Percentiles rank a stretch among this genome's conserved stretches.
phyloP scores from a whole-genome alignment of 2,888 invertebrate genomes.

The Monoplex corrugatus region DNA sequence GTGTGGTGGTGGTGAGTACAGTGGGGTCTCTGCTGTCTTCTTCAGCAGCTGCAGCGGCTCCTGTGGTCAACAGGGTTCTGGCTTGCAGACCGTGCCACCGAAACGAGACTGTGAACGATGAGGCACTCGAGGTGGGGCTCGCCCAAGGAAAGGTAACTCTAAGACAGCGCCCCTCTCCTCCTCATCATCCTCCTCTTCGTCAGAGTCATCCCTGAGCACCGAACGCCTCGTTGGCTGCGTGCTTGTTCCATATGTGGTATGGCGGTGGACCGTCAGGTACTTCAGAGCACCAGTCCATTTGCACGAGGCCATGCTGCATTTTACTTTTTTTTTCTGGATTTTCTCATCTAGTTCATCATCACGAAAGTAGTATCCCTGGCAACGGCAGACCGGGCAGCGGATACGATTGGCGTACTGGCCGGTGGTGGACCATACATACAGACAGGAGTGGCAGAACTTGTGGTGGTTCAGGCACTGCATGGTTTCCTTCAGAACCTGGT shows the following conservation, averaged over 20 bases:
- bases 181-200: constrained; percentile 34
- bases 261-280: constrained; percentile 64
- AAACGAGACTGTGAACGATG: constrained; percentile 47
- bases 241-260: constrained; percentile 59
- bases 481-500: constrained; percentile 76
- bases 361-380: constrained; percentile 69
- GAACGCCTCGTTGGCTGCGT: neutral
- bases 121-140: constrained; percentile 54
- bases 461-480: constrained; percentile 78
- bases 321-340: constrained; percentile 70
- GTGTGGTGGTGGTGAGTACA: neutral
- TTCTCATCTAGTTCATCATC: constrained; percentile 68
- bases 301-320: constrained; percentile 74
- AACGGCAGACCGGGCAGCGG: constrained; percentile 79
- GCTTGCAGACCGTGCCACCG: constrained; percentile 56
- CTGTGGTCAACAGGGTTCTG: constrained; percentile 21
- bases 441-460: constrained; percentile 78
- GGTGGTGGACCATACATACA: constrained; percentile 79
- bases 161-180: neutral
- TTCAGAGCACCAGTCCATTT: constrained; percentile 71
- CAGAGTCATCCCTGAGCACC: neutral
- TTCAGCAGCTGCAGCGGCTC: neutral
- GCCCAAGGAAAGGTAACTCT: constrained; percentile 54
- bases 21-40: neutral
- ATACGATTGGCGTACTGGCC: constrained; percentile 75